These are phyloP conservation scores for Heliconius hewitsoni DNA, from an alignment of 1,140 invertebrate species.

Conservation along the genomic window DNA sequence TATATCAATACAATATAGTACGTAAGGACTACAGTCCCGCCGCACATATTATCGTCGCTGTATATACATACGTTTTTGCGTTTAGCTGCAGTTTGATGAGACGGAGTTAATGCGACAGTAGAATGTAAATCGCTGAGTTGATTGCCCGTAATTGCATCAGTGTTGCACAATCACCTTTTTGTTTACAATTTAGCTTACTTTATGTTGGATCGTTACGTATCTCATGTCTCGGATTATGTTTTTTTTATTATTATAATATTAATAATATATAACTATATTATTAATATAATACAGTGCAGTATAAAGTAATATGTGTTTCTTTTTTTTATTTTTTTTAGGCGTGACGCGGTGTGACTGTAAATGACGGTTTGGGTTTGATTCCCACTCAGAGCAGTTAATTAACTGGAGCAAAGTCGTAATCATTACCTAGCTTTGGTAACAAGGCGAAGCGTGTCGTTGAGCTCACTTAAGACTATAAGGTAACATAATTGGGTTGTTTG, in stretches of 20 bases:
- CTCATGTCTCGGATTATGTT: neutral
- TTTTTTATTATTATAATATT: neutral
- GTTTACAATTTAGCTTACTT: neutral
- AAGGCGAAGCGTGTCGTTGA: no score
- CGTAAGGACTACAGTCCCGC: neutral
- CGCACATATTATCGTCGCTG: neutral
- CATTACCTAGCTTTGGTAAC: no score
- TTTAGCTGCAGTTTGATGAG: slow-evolving; percentile 17
- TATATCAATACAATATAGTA: neutral
- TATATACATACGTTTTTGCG: neutral
- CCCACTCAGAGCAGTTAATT: no score
- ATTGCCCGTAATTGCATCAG: slow-evolving; percentile 17
- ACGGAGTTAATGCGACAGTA: slow-evolving; percentile 17
- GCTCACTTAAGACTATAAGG: no score
- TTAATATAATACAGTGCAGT: no score
- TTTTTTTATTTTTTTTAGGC: no score
- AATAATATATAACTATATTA: neutral
- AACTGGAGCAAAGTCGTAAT: no score
- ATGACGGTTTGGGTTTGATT: no score
- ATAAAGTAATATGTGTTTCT: no score
- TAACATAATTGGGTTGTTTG: no score
- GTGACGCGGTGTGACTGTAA: no score
- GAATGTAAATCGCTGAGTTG: slow-evolving; percentile 25
- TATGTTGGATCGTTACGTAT: neutral
- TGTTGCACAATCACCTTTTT: neutral